Evolutionary conservation across 2,797 vertebrate genomes (phyloP).

Genomic region (Anguilla marmorata): DNA sequence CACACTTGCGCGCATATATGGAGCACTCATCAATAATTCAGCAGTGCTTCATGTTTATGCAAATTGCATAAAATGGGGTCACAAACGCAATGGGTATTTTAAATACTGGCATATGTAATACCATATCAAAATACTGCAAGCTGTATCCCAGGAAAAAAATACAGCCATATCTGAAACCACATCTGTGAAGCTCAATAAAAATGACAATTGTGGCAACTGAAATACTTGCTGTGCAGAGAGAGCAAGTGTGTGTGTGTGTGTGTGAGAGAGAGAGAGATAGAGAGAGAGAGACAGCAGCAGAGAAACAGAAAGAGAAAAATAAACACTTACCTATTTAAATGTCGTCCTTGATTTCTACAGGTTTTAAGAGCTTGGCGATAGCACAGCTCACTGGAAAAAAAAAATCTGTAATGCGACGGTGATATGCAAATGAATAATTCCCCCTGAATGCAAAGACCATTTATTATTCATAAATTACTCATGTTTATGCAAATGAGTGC

Average conservation of each 20-base stretch:
- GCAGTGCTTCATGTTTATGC: conserved; percentile 85
- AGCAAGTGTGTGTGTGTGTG: conserved; percentile 15
- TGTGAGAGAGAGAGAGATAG: conserved; percentile 39
- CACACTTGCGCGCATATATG: conserved; percentile 54
- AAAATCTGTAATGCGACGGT: conserved; percentile 83
- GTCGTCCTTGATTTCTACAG: conserved; percentile 75
- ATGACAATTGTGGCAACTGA: conserved; percentile 44
- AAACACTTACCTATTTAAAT: conserved; percentile 70
- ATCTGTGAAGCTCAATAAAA: conserved; percentile 32
- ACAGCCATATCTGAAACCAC: conserved; percentile 34
- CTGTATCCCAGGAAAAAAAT: conserved; percentile 24
- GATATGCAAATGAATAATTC: conserved; percentile 92
- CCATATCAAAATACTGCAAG: conserved; percentile 33
- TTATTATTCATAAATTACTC: conserved; percentile 98
- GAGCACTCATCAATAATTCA: conserved; percentile 90
- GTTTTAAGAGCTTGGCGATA: conserved; percentile 79
- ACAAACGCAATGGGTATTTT: conserved; percentile 60
- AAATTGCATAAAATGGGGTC: conserved; percentile 69
- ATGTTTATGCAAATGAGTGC: conserved; percentile 92
- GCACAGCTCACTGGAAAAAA: conserved; percentile 74
- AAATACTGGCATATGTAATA: conserved; percentile 46
- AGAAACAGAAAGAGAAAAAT: conserved; percentile 50
- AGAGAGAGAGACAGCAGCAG: conserved; percentile 37
- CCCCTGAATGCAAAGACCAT: conserved; percentile 83
- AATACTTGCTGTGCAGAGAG: conserved; percentile 31